Base-by-base conservation (phyloP, 2,113 vertebrate genomes). In the Macquaria australasica region DNA sequence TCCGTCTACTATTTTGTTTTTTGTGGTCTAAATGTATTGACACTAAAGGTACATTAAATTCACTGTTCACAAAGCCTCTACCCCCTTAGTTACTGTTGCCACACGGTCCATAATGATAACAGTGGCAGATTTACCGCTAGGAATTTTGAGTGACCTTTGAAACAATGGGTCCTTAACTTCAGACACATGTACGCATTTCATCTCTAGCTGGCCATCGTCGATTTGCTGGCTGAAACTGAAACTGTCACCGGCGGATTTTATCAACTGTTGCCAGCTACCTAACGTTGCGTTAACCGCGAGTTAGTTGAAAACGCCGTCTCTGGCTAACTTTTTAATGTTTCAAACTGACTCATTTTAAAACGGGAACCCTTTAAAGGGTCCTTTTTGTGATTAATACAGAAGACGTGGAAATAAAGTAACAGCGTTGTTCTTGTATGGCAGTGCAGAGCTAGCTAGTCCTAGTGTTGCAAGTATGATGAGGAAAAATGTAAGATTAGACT, bases 41-140 rank as follows among this genome's bases (percentile, higher is more conserved):
- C 8, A 48, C 6, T 70, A 39, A 66, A 66, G 12, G 0, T 34
- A 7, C 48, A 64, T 64, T 14, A 20, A 55, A 68, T 0, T 25
- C 39, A 23, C 66, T 31, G 28, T 6, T 20, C 0, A 0, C 55
- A 59, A 45, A 74, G 18, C 41, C 41, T 31, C 39, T 34, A 1
- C 16, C 72, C 3, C 1, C 6, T 31, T 31, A 60, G 39, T 21
- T 74, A 5, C n/a, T 60, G 56, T 28, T 59, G 39, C 20, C 25
- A 37, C 12, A 39, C 7, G 39, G 18, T 28, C 53, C 1, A 23
- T 6, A 60, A 5, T 0, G 15, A 20, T 11, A 20, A 48, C 50
- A 37, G 56, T 72, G 45, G 37, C 45, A 21, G 8, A 73, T 25
- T 58, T 69, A 21, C 41, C 23, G 16, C 41, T 9, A 68, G n/a